These are phyloP conservation scores for Pionites leucogaster DNA, from an alignment of 2,113 vertebrate species.

Conservation along the genomic window DNA sequence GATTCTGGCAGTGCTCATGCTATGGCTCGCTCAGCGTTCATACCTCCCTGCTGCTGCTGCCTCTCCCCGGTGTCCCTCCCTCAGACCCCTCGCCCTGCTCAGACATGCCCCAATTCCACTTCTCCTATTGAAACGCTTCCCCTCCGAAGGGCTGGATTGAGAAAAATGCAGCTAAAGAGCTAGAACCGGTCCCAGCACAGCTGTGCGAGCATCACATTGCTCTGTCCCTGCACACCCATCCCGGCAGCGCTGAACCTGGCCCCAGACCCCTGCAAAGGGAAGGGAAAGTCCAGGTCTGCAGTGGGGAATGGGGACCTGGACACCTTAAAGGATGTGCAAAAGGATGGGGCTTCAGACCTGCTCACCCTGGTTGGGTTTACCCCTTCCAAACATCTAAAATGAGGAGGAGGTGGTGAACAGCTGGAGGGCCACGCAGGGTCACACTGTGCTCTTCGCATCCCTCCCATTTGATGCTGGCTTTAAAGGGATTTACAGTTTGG, in stretches of 20 bases:
- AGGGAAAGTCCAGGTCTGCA: neutral
- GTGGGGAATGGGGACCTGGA: neutral
- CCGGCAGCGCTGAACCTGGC: neutral
- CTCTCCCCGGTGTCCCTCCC: neutral
- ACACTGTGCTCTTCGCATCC: neutral
- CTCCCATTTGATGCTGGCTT: neutral
- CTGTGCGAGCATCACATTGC: accelerated
- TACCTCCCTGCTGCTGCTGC: slow-evolving; percentile 29
- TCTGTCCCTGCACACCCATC: accelerated
- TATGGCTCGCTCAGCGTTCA: neutral
- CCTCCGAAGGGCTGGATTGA: neutral
- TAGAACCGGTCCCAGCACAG: neutral
- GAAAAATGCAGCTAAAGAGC: neutral
- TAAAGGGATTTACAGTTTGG: neutral
- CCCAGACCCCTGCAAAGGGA: neutral
- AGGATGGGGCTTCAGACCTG: neutral
- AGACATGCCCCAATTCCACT: neutral
- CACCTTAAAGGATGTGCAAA: neutral
- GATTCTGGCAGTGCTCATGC: neutral
- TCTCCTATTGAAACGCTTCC: neutral
- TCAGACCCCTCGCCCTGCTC: slow-evolving; percentile 54
- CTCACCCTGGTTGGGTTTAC: neutral
- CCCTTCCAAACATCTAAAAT: neutral
- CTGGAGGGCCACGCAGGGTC: accelerated
- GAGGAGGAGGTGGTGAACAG: neutral